phyloP scores from a whole-genome alignment of 1,140 invertebrate species.

The Bicyclus anynana region DNA sequence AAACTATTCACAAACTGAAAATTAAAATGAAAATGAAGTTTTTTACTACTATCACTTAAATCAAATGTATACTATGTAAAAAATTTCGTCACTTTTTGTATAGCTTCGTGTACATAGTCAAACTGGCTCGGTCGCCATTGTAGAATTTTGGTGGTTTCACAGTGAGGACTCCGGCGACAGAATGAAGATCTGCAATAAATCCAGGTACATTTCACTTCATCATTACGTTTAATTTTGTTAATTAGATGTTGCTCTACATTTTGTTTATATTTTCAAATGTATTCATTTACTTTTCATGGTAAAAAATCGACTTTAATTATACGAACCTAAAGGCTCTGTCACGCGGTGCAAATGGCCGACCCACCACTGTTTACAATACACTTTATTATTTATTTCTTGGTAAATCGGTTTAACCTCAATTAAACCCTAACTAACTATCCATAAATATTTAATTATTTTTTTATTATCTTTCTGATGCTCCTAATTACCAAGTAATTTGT shows the following conservation, averaged over 20 bases:
- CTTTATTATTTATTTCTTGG: slow-evolving; percentile 43
- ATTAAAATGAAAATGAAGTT: slow-evolving; percentile 44
- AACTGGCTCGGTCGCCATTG: slow-evolving; percentile 73
- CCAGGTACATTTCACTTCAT: slow-evolving; percentile 64
- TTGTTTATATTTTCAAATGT: slow-evolving; percentile 63
- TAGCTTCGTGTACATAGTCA: slow-evolving; percentile 57
- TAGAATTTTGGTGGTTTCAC: slow-evolving; percentile 67
- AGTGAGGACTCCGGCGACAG: slow-evolving; percentile 70
- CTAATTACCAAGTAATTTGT: slow-evolving; percentile 5
- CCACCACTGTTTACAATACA: slow-evolving; percentile 74
- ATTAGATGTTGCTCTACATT: slow-evolving; percentile 40
- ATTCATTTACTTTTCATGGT: slow-evolving; percentile 47
- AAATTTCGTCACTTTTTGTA: slow-evolving; percentile 46
- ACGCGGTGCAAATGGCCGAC: slow-evolving; percentile 76
- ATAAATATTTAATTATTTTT: slow-evolving; percentile 54
- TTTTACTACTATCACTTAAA: slow-evolving; percentile 30
- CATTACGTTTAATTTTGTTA: slow-evolving; percentile 58
- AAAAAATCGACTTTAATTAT: slow-evolving; percentile 51
- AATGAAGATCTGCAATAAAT: slow-evolving; percentile 72
- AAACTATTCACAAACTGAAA: slow-evolving; percentile 41
- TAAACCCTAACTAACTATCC: slow-evolving; percentile 22
- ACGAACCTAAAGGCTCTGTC: slow-evolving; percentile 73
- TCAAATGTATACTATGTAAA: slow-evolving; percentile 39
- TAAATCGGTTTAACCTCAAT: slow-evolving; percentile 28
- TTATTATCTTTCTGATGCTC: slow-evolving; percentile 9